Conservation (phyloP, 2,797 vertebrate species). For the Austrolebias charrua region DNA sequence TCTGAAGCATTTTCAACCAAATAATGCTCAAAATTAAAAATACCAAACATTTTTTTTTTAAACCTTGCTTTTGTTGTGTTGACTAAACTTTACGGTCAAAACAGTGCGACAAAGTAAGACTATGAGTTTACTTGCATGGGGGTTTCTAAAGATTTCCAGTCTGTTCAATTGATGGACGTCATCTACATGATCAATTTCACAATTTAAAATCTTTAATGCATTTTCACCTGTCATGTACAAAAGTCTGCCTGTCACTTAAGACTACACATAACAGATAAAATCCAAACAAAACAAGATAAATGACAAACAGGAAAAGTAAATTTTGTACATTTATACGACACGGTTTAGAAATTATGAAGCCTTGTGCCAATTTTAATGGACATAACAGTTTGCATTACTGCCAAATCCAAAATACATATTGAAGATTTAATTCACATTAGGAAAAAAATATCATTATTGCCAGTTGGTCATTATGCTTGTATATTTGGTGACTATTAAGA, state of each 20-base stretch:
- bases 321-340: no score
- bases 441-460: no score
- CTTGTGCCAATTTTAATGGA: no score
- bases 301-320: no score
- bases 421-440: not conserved
- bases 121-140: not conserved
- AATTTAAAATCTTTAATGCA: no score
- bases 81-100: slow-evolving; percentile 9
- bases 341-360: no score
- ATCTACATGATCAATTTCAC: not conserved
- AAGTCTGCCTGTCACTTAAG: not conserved
- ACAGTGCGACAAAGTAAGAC: slow-evolving; percentile 2
- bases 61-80: not conserved
- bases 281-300: not conserved
- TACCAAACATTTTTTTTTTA: not conserved
- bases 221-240: not conserved
- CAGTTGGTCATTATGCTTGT: no score
- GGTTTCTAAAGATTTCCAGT: not conserved
- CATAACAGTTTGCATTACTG: no score
- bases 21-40: no score
- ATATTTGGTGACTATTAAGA: no score
- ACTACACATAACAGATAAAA: not conserved
- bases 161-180: not conserved
- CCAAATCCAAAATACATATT: not conserved
- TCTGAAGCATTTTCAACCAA: no score